These are phyloP conservation scores for Chrysomallon squamiferum DNA, from an alignment of 1,140 invertebrate species.

Conservation along the genomic window DNA sequence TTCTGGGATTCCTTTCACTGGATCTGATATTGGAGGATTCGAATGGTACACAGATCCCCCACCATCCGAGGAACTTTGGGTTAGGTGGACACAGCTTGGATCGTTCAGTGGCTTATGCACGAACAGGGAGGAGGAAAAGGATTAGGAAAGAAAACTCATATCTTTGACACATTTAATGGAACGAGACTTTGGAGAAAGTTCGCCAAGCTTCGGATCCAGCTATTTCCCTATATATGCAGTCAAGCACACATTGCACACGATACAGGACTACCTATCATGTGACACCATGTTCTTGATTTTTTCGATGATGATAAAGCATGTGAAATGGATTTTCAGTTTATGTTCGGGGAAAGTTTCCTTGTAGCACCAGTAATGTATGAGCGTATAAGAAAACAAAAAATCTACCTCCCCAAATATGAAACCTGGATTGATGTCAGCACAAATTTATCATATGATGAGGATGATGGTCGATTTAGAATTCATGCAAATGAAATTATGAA, in stretches of 20 bases:
- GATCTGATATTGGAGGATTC: conserved; percentile 6
- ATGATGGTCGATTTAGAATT: conserved; percentile 7
- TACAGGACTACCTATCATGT: background rate
- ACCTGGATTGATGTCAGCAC: conserved; percentile 8
- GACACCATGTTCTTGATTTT: conserved; percentile 5
- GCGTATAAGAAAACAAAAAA: background rate
- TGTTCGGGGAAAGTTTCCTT: conserved; percentile 8
- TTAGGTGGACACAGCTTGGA: conserved; percentile 6
- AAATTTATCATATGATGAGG: conserved; percentile 8
- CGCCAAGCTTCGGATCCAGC: conserved; percentile 4
- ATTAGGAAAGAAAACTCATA: background rate
- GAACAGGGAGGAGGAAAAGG: conserved; percentile 9
- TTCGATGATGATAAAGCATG: background rate
- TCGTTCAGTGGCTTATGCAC: conserved; percentile 8
- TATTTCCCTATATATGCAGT: conserved; percentile 7
- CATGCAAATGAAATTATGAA: background rate
- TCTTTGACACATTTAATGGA: background rate
- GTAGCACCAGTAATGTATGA: background rate
- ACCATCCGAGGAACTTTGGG: background rate
- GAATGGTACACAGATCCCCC: background rate
- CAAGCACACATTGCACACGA: conserved; percentile 8
- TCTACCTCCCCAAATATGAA: conserved; percentile 1
- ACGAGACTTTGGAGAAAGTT: conserved; percentile 9
- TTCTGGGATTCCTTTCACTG: conserved; percentile 6
- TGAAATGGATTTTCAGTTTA: background rate